These are phyloP conservation scores for Trachelipus rathkii DNA, from an alignment of 1,140 invertebrate genomes.

Conservation along the genomic window DNA sequence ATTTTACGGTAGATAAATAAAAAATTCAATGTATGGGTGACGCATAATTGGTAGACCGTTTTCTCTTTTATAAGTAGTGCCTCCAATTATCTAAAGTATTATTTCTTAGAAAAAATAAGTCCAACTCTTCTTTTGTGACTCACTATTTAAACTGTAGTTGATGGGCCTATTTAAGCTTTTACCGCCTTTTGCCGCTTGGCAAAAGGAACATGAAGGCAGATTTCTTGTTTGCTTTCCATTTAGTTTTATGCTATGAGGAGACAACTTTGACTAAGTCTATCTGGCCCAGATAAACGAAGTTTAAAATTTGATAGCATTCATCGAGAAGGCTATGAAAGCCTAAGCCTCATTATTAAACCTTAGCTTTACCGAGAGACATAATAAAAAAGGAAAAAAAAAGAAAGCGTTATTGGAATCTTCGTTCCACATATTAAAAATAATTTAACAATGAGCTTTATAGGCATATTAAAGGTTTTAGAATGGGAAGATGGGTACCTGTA, in stretches of 20 bases:
- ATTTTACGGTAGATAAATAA: constrained; percentile 11
- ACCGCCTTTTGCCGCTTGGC: not conserved
- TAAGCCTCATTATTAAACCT: not conserved
- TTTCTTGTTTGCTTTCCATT: not conserved
- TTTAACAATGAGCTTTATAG: not conserved
- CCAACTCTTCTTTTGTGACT: not conserved
- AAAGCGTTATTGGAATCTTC: too few relatives aligned
- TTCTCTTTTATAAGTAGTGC: not conserved
- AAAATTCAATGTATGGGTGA: constrained; percentile 13
- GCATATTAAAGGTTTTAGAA: too few relatives aligned
- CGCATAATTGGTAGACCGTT: constrained; percentile 7
- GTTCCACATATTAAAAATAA: constrained; percentile 7
- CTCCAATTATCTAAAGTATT: not conserved
- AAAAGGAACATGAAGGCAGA: not conserved
- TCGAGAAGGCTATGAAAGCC: not conserved
- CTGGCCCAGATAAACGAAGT: not conserved
- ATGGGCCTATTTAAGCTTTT: not conserved
- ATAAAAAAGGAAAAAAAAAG: not conserved
- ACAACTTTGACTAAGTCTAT: not conserved
- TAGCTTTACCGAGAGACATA: not conserved
- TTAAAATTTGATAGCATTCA: not conserved
- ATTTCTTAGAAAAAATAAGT: not conserved
- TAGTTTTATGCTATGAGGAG: not conserved
- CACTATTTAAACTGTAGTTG: not conserved
- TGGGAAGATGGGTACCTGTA: too few relatives aligned